These are phyloP conservation scores for Hirtodrosophila cameraria DNA, from an alignment of 2,888 invertebrate species.

Conservation along the genomic window DNA sequence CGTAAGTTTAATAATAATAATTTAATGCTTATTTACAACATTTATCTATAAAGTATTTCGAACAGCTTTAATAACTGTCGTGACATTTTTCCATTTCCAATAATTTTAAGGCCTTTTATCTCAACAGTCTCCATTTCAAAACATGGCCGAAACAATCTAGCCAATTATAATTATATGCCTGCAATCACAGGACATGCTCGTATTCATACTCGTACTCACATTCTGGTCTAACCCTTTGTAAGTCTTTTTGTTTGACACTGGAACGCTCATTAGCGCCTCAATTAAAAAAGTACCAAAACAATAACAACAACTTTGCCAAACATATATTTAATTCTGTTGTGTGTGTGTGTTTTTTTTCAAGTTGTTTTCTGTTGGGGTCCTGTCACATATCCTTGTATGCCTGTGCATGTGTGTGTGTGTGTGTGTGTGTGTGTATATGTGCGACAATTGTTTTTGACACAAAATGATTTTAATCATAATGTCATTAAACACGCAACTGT, in stretches of 20 bases:
- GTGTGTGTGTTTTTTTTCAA: too few relatives aligned
- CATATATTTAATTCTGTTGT: slow-evolving; percentile 18
- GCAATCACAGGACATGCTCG: slow-evolving; percentile 21
- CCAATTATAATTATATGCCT: slow-evolving; percentile 53
- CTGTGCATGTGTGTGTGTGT: slow-evolving; percentile 42
- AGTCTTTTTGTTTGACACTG: slow-evolving; percentile 44
- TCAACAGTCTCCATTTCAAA: slow-evolving; percentile 6
- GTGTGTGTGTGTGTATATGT: slow-evolving; percentile 35
- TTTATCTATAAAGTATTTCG: neutral
- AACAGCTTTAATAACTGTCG: neutral
- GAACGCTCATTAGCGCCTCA: slow-evolving; percentile 63
- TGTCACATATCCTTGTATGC: slow-evolving; percentile 26
- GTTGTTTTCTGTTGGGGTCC: slow-evolving; percentile 16
- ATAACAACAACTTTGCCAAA: slow-evolving; percentile 36
- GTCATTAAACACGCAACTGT: slow-evolving; percentile 75
- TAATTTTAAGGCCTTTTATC: neutral
- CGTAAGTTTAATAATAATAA: neutral
- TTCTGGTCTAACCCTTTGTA: slow-evolving; percentile 41
- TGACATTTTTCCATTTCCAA: neutral
- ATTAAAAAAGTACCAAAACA: slow-evolving; percentile 54
- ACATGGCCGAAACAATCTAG: slow-evolving; percentile 37
- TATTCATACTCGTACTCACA: too few relatives aligned
- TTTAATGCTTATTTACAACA: neutral
- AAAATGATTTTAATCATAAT: slow-evolving; percentile 78
- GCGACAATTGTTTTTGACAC: slow-evolving; percentile 75